Conservation (phyloP, 2,888 invertebrate species). For the Zygothrica quintamaculata region DNA sequence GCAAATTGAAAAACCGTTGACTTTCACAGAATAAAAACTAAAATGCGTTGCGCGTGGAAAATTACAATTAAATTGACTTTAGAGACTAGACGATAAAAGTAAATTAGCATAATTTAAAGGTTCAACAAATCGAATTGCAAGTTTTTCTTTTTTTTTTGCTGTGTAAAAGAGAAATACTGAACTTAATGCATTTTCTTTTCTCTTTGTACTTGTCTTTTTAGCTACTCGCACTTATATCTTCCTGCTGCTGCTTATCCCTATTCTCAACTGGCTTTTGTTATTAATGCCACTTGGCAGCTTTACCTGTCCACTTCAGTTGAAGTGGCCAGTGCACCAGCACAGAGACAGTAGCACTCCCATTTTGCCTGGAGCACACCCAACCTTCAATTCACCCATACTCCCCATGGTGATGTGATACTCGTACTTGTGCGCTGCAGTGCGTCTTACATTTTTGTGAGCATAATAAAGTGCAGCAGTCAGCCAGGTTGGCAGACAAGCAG, state of each 20-base stretch:
- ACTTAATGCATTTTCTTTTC: no score
- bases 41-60: constrained; percentile 70
- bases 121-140: constrained; percentile 53
- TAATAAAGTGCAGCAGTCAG: constrained; percentile 69
- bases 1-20: constrained; percentile 62
- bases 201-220: constrained; percentile 41
- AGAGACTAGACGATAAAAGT: constrained; percentile 76
- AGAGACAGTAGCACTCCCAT: constrained; percentile 19
- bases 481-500: constrained; percentile 32
- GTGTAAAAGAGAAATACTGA: no score
- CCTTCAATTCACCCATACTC: not conserved
- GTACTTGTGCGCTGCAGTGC: constrained; percentile 31
- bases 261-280: constrained; percentile 58
- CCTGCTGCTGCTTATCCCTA: constrained; percentile 29
- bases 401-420: not conserved
- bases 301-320: constrained; percentile 60
- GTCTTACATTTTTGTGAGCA: constrained; percentile 50
- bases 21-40: constrained; percentile 67
- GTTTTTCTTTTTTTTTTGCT: no score
- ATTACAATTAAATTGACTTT: constrained; percentile 81
- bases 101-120: constrained; percentile 82
- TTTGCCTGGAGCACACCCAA: not conserved
- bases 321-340: constrained; percentile 59
- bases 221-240: constrained; percentile 7
- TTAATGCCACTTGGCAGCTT: constrained; percentile 70